A percentile compares a stretch with the other conserved stretches of the same genome.
Conservation (phyloP, 2,113 vertebrate genomes). For the Sigmodon hispidus region DNA sequence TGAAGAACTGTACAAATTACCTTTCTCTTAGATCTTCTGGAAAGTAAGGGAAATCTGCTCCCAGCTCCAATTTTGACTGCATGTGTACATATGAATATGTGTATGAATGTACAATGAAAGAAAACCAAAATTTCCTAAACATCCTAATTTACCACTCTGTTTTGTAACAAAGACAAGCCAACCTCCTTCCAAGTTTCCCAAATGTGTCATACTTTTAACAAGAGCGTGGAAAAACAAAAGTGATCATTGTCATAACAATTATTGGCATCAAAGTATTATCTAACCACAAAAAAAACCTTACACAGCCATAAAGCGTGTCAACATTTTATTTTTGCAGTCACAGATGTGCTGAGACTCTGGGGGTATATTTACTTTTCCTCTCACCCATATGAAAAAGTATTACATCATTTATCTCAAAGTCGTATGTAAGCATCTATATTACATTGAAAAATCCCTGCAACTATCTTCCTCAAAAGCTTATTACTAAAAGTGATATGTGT, state of each 20-base stretch:
- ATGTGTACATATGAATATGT: background rate
- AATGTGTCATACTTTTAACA: conserved; percentile 34
- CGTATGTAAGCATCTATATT: background rate
- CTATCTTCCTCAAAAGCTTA: background rate
- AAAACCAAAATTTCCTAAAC: background rate
- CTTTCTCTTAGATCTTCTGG: conserved; percentile 43
- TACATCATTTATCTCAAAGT: background rate
- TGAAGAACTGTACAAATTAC: background rate
- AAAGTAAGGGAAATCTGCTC: conserved; percentile 12
- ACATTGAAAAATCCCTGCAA: background rate
- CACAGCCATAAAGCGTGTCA: conserved; percentile 26
- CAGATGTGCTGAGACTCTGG: background rate
- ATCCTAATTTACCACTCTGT: background rate
- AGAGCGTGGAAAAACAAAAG: conserved; percentile 54
- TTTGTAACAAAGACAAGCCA: conserved; percentile 22
- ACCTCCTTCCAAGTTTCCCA: conserved; percentile 3
- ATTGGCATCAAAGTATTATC: conserved; percentile 46
- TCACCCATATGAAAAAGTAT: background rate
- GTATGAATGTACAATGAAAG: background rate
- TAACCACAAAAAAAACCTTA: conserved; percentile 58
- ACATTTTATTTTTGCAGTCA: background rate
- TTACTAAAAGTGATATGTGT: background rate
- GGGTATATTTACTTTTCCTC: background rate
- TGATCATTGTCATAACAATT: conserved; percentile 49
- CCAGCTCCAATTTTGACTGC: background rate